A percentile compares a stretch with the other conserved stretches of the same genome.
phyloP scores from a whole-genome alignment of 1,140 invertebrate species.

The Cyrtorhinus lividipennis region DNA sequence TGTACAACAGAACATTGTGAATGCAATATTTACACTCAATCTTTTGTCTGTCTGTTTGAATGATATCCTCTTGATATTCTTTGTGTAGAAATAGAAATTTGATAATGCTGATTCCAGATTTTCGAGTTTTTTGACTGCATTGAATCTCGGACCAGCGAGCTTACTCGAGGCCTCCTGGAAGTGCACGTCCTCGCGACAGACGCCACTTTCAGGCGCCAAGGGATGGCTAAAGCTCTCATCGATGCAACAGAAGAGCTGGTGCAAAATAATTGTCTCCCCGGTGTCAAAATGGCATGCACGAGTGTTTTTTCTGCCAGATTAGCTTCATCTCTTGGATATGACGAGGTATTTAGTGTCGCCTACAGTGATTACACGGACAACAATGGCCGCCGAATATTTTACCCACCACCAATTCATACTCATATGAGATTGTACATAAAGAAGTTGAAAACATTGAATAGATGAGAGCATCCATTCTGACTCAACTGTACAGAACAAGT shows the following conservation, averaged over 20 bases:
- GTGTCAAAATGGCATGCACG: slow-evolving; percentile 1
- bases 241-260: neutral
- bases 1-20: too few relatives aligned
- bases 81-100: too few relatives aligned
- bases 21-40: too few relatives aligned
- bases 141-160: neutral
- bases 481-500: too few relatives aligned
- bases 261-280: neutral
- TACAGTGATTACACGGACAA: neutral
- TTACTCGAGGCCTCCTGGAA: neutral
- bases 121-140: neutral
- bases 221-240: neutral
- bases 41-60: too few relatives aligned
- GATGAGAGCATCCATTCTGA: too few relatives aligned
- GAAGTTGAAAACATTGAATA: neutral
- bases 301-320: neutral
- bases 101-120: too few relatives aligned
- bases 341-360: neutral
- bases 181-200: slow-evolving; percentile 1
- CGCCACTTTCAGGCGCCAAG: neutral
- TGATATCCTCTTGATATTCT: too few relatives aligned
- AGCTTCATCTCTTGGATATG: neutral
- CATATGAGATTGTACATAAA: neutral
- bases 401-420: neutral
- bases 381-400: neutral